Evolutionary conservation across 2,888 invertebrate genomes (phyloP).

Genomic region (Epinotia brunnichana): DNA sequence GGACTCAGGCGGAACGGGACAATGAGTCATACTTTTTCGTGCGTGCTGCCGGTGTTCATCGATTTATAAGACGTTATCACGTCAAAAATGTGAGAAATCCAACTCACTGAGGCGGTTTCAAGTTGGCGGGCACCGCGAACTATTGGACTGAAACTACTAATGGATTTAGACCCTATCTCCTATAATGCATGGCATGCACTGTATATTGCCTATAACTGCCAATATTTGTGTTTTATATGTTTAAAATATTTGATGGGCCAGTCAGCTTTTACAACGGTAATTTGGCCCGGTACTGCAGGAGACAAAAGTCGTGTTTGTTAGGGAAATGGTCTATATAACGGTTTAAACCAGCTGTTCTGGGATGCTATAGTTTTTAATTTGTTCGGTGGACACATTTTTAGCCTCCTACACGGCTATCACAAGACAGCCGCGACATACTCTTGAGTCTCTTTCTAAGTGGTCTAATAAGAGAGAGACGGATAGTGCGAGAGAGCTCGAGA

Average conservation of each 20-base stretch:
- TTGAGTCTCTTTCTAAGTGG: too few relatives aligned
- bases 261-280: not conserved
- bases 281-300: not conserved
- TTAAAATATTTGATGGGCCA: not conserved
- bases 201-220: not conserved
- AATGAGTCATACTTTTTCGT: too few relatives aligned
- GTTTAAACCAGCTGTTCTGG: not conserved
- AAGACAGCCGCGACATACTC: too few relatives aligned
- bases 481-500: too few relatives aligned
- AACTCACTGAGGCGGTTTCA: slow-evolving; percentile 27
- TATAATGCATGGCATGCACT: not conserved
- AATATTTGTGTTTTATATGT: not conserved
- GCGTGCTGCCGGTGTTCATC: too few relatives aligned
- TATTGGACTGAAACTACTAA: not conserved
- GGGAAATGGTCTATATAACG: not conserved
- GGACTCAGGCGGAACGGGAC: too few relatives aligned
- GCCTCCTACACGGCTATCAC: too few relatives aligned
- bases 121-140: slow-evolving; percentile 17
- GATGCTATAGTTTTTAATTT: not conserved
- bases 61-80: too few relatives aligned
- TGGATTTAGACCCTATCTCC: not conserved
- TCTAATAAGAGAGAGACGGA: too few relatives aligned
- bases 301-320: not conserved
- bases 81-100: slow-evolving; percentile 17
- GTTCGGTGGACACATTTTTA: too few relatives aligned